Conservation (phyloP, 2,888 invertebrate species). For the Stenotaenia linearis region DNA sequence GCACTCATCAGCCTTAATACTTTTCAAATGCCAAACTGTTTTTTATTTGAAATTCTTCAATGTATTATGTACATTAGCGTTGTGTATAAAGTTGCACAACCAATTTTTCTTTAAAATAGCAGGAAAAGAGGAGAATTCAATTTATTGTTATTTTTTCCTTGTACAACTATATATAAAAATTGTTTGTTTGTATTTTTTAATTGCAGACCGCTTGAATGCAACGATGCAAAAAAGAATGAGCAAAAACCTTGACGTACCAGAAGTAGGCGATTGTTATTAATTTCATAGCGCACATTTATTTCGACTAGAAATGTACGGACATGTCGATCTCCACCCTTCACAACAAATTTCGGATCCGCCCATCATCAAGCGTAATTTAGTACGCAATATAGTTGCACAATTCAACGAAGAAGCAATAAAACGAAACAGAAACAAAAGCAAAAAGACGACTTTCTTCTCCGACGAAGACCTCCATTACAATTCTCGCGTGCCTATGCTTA, state of each 20-base stretch:
- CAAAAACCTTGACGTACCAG: constrained; percentile 2
- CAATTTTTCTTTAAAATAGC: neutral
- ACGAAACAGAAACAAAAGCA: neutral
- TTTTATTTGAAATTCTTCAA: neutral
- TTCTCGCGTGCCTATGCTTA: constrained; percentile 16
- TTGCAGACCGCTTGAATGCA: neutral
- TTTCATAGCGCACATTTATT: constrained; percentile 5
- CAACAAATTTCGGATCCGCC: constrained; percentile 38
- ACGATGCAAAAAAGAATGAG: constrained; percentile 12
- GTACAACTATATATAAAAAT: neutral
- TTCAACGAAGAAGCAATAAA: constrained; percentile 39
- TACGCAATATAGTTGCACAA: constrained; percentile 38
- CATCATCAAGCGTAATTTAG: constrained; percentile 38
- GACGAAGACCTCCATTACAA: neutral
- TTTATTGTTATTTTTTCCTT: neutral
- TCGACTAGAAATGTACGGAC: constrained; percentile 24
- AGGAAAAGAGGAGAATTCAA: neutral
- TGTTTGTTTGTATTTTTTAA: neutral
- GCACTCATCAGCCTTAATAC: constrained; percentile 24
- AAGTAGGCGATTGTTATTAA: constrained; percentile 17
- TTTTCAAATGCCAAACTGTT: neutral
- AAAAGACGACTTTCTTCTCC: neutral
- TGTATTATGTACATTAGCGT: neutral
- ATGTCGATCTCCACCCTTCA: constrained; percentile 37
- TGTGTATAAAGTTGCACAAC: neutral